These are phyloP conservation scores for Cheilosia vulpina DNA, from an alignment of 2,888 invertebrate genomes.

Conservation along the genomic window DNA sequence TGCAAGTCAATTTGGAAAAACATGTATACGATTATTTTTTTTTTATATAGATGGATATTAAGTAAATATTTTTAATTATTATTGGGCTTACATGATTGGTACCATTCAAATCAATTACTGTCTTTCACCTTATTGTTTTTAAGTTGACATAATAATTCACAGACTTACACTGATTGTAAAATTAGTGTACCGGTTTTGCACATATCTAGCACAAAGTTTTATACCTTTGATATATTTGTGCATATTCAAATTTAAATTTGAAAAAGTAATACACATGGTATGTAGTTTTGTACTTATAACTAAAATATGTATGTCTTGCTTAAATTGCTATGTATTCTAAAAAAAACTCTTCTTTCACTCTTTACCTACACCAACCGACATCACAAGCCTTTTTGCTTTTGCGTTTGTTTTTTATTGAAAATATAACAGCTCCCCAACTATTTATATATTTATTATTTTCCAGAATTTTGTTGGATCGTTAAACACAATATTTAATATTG, in stretches of 20 bases:
- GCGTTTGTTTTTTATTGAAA: background rate
- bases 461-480: no score
- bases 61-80: slow-evolving; percentile 2
- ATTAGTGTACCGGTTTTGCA: background rate
- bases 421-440: background rate
- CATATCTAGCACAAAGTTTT: background rate
- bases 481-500: no score
- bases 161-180: background rate
- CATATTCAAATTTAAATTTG: slow-evolving; percentile 5
- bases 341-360: background rate
- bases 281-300: background rate
- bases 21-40: background rate
- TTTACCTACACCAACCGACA: slow-evolving; percentile 24
- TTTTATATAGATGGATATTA: background rate
- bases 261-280: background rate
- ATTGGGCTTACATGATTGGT: background rate
- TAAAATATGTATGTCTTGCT: slow-evolving; percentile 6
- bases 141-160: no score
- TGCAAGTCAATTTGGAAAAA: background rate
- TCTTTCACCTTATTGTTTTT: background rate
- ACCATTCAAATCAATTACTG: background rate
- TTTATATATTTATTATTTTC: background rate
- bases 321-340: slow-evolving; percentile 2
- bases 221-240: background rate
- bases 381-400: slow-evolving; percentile 42